Percentiles rank a stretch among this genome's conserved stretches.
Conservation (phyloP, 1,140 invertebrate genomes). For the Drosophila erecta region DNA sequence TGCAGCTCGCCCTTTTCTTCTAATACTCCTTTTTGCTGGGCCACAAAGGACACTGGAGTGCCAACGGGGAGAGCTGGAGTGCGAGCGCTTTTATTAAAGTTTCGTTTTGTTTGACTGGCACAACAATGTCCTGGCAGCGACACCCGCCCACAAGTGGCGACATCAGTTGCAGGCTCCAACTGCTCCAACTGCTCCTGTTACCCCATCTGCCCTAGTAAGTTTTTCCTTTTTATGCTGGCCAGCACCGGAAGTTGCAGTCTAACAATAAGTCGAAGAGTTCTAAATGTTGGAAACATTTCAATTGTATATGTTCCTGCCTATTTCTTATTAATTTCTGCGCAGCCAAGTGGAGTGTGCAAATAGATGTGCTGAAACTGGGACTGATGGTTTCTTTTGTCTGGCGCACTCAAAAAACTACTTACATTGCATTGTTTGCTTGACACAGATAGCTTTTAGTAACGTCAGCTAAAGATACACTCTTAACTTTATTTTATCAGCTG, state of each 20-base stretch:
- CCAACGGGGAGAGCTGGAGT: conserved; percentile 7
- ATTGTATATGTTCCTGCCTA: conserved; percentile 11
- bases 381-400: conserved; percentile 6
- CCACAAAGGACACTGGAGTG: conserved; percentile 59
- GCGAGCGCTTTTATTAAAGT: conserved; percentile 76
- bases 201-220: not conserved
- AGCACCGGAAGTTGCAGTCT: conserved; percentile 25
- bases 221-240: not conserved
- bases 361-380: not conserved
- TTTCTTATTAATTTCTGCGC: conserved; percentile 45
- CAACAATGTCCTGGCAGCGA: conserved; percentile 68
- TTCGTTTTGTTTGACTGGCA: conserved; percentile 66
- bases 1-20: conserved; percentile 48
- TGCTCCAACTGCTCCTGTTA: not conserved
- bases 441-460: not conserved
- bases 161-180: conserved; percentile 42
- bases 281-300: conserved; percentile 28
- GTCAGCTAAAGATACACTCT: no score
- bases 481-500: no score
- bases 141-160: conserved; percentile 53
- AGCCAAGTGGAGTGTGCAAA: not conserved
- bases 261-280: conserved; percentile 31
- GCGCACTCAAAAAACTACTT: not conserved
- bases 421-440: conserved; percentile 1
- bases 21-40: conserved; percentile 23